Evolutionary conservation across 2,113 vertebrate genomes (phyloP).

Genomic region (Alligator sinensis): DNA sequence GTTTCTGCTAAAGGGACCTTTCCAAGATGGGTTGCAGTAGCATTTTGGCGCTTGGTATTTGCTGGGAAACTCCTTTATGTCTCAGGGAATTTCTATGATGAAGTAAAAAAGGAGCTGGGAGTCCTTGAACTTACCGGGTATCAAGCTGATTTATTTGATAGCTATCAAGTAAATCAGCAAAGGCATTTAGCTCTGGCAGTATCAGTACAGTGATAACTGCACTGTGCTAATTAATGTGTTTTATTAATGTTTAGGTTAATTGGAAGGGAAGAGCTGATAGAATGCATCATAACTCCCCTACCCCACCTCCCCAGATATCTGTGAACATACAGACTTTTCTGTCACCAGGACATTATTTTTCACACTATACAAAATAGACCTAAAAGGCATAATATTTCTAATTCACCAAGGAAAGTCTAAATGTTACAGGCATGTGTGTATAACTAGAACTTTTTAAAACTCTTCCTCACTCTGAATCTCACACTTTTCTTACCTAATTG

Average conservation of each 20-base stretch:
- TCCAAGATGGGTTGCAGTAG: no score
- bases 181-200: background rate
- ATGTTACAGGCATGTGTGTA: background rate
- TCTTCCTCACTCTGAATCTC: background rate
- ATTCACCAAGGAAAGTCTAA: background rate
- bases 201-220: background rate
- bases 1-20: background rate
- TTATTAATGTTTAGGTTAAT: slow-evolving; percentile 5
- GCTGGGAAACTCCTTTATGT: background rate
- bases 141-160: no score
- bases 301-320: background rate
- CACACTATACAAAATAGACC: background rate
- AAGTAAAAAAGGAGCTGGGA: background rate
- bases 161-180: background rate
- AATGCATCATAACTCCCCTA: background rate
- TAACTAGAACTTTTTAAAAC: background rate
- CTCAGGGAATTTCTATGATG: background rate
- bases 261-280: background rate
- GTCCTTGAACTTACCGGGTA: no score
- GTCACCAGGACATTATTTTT: background rate
- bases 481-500: background rate
- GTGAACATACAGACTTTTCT: background rate
- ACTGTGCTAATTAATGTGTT: background rate
- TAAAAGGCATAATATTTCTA: background rate
- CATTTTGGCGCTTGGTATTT: background rate